A percentile compares a stretch with the other conserved stretches of the same genome.
These are phyloP conservation scores for Ormyrus nitidulus DNA, from an alignment of 2,888 invertebrate species.

Conservation along the genomic window DNA sequence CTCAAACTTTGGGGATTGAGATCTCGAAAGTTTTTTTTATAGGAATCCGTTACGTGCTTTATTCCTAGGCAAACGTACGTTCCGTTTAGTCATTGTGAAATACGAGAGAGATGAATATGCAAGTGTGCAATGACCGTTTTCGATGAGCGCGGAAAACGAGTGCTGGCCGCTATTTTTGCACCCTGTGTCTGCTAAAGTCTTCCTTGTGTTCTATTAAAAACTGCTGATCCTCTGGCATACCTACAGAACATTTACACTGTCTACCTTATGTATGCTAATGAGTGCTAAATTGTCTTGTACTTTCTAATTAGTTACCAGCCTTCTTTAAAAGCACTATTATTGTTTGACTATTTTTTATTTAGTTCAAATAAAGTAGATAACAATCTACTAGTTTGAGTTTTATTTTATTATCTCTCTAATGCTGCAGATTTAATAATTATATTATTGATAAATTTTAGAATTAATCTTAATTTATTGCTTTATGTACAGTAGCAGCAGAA, in stretches of 20 bases:
- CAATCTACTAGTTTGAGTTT: too few relatives aligned
- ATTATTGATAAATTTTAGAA: too few relatives aligned
- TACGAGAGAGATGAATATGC: neutral
- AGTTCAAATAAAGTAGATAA: too few relatives aligned
- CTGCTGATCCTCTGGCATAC: neutral
- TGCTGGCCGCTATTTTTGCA: slow-evolving; percentile 29
- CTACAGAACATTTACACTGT: neutral
- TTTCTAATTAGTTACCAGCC: too few relatives aligned
- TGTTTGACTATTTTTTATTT: too few relatives aligned
- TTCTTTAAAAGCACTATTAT: neutral
- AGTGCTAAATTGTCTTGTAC: slow-evolving; percentile 18
- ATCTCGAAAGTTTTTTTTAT: slow-evolving; percentile 14
- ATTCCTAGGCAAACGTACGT: neutral
- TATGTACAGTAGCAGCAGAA: too few relatives aligned
- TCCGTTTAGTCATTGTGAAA: slow-evolving; percentile 53
- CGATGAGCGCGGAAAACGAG: neutral
- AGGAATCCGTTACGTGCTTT: neutral
- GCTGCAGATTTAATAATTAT: too few relatives aligned
- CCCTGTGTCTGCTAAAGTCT: neutral
- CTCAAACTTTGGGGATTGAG: slow-evolving; percentile 59
- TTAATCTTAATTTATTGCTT: too few relatives aligned
- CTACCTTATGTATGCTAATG: neutral
- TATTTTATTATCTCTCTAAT: too few relatives aligned
- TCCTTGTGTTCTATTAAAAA: slow-evolving; percentile 38
- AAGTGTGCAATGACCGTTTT: neutral